Conservation (phyloP, 2,797 vertebrate species). For the Centroberyx gerrardi region DNA sequence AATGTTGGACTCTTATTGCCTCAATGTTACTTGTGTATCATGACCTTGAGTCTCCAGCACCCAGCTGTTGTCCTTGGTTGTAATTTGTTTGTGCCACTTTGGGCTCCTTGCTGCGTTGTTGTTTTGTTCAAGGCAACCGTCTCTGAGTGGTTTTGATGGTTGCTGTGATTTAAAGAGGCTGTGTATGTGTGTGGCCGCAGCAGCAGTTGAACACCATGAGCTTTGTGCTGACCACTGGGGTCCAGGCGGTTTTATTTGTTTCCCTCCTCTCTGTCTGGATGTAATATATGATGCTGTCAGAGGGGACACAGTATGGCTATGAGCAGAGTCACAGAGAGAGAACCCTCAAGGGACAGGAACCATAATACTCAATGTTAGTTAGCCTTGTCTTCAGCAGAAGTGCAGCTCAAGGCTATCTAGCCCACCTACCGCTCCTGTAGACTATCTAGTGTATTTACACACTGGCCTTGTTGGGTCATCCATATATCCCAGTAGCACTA, state of each 20-base stretch:
- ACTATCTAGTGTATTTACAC: neutral
- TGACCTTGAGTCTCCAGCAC: constrained; percentile 41
- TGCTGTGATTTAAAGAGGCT: constrained; percentile 70
- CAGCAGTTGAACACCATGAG: constrained; percentile 45
- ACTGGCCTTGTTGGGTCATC: constrained; percentile 9
- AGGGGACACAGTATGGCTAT: constrained; percentile 26
- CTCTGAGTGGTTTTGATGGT: constrained; percentile 56
- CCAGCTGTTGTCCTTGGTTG: constrained; percentile 32
- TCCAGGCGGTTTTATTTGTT: constrained; percentile 55
- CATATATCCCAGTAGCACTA: constrained; percentile 17
- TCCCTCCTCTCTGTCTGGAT: constrained; percentile 26
- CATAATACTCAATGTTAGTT: constrained; percentile 28
- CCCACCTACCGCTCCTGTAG: constrained; percentile 1
- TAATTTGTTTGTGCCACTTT: constrained; percentile 61
- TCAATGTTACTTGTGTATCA: constrained; percentile 12
- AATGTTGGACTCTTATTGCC: neutral
- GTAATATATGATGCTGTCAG: constrained; percentile 47
- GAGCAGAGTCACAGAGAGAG: constrained; percentile 13
- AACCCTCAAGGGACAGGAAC: constrained; percentile 11
- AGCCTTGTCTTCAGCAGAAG: constrained; percentile 7
- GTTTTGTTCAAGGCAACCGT: constrained; percentile 72
- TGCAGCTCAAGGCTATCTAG: neutral
- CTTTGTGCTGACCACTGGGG: constrained; percentile 64
- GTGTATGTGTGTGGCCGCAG: constrained; percentile 27
- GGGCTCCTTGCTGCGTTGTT: constrained; percentile 60